Percentiles rank a stretch among this genome's conserved stretches.
phyloP scores from a whole-genome alignment of 1,140 invertebrate genomes.

The Mercenaria mercenaria region DNA sequence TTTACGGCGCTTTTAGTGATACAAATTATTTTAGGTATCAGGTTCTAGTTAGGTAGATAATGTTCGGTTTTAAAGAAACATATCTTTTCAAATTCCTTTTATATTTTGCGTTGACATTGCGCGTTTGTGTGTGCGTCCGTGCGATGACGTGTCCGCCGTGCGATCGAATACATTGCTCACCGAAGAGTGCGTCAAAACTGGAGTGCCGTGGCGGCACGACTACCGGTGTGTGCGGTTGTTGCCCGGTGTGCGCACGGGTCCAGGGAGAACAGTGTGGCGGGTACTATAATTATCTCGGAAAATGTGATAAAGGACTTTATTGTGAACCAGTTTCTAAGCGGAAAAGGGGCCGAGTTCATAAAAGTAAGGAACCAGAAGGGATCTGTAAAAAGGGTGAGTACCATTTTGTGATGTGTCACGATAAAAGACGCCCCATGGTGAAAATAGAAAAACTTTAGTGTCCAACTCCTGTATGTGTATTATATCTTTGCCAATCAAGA shows the following conservation, averaged over 20 bases:
- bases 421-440: background rate
- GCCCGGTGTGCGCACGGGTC: slow-evolving; percentile 83
- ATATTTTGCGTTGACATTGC: slow-evolving; percentile 7
- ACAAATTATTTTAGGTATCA: slow-evolving; percentile 16
- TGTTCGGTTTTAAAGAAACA: background rate
- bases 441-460: background rate
- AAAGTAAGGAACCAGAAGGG: slow-evolving; percentile 64
- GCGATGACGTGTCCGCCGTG: slow-evolving; percentile 81
- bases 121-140: slow-evolving; percentile 26
- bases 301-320: slow-evolving; percentile 82
- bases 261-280: slow-evolving; percentile 83
- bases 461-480: too few species aligned
- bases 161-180: slow-evolving; percentile 81
- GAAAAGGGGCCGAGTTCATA: slow-evolving; percentile 22
- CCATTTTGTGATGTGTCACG: background rate
- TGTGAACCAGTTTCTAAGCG: slow-evolving; percentile 71
- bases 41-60: background rate
- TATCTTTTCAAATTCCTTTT: background rate
- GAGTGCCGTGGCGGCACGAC: slow-evolving; percentile 81
- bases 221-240: slow-evolving; percentile 84
- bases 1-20: background rate
- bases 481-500: too few species aligned
- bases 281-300: slow-evolving; percentile 82
- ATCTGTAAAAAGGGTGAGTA: slow-evolving; percentile 72
- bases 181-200: slow-evolving; percentile 71